Evolutionary conservation across 2,888 invertebrate species (phyloP).

Genomic region (Tuta absoluta): DNA sequence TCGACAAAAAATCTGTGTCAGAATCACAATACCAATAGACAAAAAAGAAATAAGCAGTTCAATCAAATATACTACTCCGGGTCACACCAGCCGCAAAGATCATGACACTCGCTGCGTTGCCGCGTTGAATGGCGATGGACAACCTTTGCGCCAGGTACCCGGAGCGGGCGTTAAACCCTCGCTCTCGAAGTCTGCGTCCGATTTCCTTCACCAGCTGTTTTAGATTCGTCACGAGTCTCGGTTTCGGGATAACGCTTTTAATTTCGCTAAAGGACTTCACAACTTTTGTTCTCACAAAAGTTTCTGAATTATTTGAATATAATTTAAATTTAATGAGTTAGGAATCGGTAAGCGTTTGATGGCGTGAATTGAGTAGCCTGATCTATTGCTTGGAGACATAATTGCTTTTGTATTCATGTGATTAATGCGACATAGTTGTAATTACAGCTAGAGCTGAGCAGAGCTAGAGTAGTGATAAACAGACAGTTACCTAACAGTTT

Average conservation of each 20-base stretch:
- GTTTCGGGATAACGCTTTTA: slow-evolving; percentile 31
- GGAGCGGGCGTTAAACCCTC: no score
- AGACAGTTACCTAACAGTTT: not conserved
- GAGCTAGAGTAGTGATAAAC: not conserved
- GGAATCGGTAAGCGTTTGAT: slow-evolving; percentile 28
- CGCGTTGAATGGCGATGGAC: no score
- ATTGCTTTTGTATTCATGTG: slow-evolving; percentile 8
- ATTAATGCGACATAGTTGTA: not conserved
- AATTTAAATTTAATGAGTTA: slow-evolving; percentile 30
- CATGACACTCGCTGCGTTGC: no score
- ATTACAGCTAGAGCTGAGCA: not conserved
- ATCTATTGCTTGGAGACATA: not conserved
- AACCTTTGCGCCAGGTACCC: no score
- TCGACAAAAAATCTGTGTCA: no score
- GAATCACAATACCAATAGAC: no score
- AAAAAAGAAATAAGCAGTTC: no score
- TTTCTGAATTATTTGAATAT: slow-evolving; percentile 31
- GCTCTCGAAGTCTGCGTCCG: no score
- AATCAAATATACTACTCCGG: no score
- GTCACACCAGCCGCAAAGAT: no score
- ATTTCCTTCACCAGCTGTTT: no score
- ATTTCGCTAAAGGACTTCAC: slow-evolving; percentile 32
- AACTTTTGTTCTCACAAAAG: slow-evolving; percentile 31
- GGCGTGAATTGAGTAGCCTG: slow-evolving; percentile 14
- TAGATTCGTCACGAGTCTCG: slow-evolving; percentile 28